A percentile compares a stretch with the other conserved stretches of the same genome.
These are phyloP conservation scores for Amniataba percoides DNA, from an alignment of 2,797 vertebrate species.

Conservation along the genomic window DNA sequence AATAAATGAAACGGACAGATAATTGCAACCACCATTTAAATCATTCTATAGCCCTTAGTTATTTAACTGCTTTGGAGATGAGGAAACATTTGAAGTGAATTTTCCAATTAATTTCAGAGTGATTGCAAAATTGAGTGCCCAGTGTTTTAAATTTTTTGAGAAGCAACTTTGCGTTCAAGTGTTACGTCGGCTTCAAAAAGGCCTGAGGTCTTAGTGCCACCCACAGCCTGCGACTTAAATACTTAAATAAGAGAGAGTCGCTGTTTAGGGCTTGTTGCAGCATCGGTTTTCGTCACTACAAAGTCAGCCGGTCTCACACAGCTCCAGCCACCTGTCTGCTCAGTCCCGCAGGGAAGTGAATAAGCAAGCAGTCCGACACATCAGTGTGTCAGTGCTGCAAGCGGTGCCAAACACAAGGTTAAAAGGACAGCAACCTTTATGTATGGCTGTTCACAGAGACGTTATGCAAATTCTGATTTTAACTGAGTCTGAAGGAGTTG, in stretches of 20 bases:
- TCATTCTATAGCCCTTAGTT: neutral
- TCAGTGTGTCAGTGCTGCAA: conserved; percentile 68
- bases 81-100: neutral
- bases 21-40: conserved; percentile 19
- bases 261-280: conserved; percentile 55
- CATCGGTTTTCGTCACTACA: conserved; percentile 53
- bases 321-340: conserved; percentile 69
- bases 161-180: conserved; percentile 24
- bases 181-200: conserved; percentile 15
- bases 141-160: conserved; percentile 22
- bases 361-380: conserved; percentile 67
- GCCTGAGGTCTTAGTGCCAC: conserved; percentile 36
- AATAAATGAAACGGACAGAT: conserved; percentile 31
- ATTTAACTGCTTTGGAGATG: neutral
- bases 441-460: conserved; percentile 53
- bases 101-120: conserved; percentile 13
- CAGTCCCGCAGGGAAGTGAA: conserved; percentile 59
- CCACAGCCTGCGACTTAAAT: conserved; percentile 50
- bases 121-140: conserved; percentile 11
- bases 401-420: conserved; percentile 72
- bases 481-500: conserved; percentile 56
- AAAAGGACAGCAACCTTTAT: conserved; percentile 69
- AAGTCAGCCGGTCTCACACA: conserved; percentile 50
- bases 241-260: conserved; percentile 46
- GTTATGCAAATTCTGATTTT: conserved; percentile 69